phyloP scores from a whole-genome alignment of 2,113 vertebrate species.

The Odocoileus virginianus region DNA sequence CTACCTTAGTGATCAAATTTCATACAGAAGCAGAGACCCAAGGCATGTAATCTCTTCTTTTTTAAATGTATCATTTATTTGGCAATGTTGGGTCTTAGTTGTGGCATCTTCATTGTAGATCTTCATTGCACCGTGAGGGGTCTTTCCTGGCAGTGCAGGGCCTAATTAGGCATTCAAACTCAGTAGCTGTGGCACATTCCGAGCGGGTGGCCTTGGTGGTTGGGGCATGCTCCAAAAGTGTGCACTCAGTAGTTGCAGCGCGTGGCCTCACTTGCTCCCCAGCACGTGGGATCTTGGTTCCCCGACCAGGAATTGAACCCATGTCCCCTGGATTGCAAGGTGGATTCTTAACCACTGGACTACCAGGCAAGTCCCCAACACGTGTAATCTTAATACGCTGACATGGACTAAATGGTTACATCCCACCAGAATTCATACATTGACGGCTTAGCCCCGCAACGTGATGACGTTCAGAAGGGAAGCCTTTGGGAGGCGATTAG shows the following conservation, averaged over 20 bases:
- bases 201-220: no score
- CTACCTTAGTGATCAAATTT: not conserved
- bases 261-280: rapidly evolving
- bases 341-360: not conserved
- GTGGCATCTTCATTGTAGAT: not conserved
- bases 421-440: not conserved
- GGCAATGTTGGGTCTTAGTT: not conserved
- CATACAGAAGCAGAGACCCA: not conserved
- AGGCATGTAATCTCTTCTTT: not conserved
- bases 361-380: not conserved
- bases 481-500: not conserved
- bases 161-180: not conserved
- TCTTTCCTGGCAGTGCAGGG: not conserved
- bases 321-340: not conserved
- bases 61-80: not conserved
- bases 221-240: rapidly evolving
- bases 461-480: not conserved
- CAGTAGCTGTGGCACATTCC: not conserved
- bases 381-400: not conserved
- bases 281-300: not conserved
- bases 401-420: not conserved
- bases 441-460: not conserved
- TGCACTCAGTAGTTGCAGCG: not conserved
- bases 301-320: not conserved
- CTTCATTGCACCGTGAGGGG: not conserved